phyloP scores from a whole-genome alignment of 2,113 vertebrate genomes.

The Xenopus tropicalis region DNA sequence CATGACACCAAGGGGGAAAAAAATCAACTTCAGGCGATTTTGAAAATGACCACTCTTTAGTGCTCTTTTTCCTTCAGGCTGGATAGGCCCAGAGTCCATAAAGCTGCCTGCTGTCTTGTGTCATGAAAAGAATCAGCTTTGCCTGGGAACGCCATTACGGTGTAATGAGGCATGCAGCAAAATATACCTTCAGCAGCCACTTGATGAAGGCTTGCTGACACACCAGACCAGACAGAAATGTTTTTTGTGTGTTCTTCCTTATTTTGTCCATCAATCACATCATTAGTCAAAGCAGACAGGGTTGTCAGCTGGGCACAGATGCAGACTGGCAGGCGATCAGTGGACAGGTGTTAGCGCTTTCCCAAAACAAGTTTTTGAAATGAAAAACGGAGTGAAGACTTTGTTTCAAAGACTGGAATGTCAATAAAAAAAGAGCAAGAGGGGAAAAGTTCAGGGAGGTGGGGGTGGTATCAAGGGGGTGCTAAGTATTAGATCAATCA shows the following conservation, averaged over 20 bases:
- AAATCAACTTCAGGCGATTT: slow-evolving; percentile 76
- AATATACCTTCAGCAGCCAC: slow-evolving; percentile 87
- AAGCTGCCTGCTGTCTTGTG: slow-evolving; percentile 82
- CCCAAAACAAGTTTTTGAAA: slow-evolving; percentile 68
- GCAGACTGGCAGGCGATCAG: slow-evolving; percentile 74
- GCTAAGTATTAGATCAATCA: slow-evolving; percentile 6
- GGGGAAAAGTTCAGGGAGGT: slow-evolving; percentile 26
- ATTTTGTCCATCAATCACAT: slow-evolving; percentile 91
- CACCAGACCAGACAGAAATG: slow-evolving; percentile 80
- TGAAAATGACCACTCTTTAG: slow-evolving; percentile 77
- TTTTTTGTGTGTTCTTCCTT: slow-evolving; percentile 81
- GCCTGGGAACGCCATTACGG: slow-evolving; percentile 85
- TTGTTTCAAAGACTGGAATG: slow-evolving; percentile 67
- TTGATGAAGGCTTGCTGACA: slow-evolving; percentile 88
- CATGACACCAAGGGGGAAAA: slow-evolving; percentile 62
- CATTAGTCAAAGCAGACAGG: slow-evolving; percentile 90
- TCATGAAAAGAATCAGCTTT: slow-evolving; percentile 86
- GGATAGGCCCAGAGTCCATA: slow-evolving; percentile 77
- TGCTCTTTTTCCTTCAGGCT: slow-evolving; percentile 67
- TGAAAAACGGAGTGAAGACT: slow-evolving; percentile 66
- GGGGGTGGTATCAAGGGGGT: not conserved
- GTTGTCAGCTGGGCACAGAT: slow-evolving; percentile 76
- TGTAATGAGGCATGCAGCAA: slow-evolving; percentile 88
- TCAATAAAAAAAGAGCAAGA: slow-evolving; percentile 50
- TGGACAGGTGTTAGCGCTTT: slow-evolving; percentile 81